Base-by-base conservation (phyloP, 2,113 vertebrate species). In the Cyprinodon brontotheroides region DNA sequence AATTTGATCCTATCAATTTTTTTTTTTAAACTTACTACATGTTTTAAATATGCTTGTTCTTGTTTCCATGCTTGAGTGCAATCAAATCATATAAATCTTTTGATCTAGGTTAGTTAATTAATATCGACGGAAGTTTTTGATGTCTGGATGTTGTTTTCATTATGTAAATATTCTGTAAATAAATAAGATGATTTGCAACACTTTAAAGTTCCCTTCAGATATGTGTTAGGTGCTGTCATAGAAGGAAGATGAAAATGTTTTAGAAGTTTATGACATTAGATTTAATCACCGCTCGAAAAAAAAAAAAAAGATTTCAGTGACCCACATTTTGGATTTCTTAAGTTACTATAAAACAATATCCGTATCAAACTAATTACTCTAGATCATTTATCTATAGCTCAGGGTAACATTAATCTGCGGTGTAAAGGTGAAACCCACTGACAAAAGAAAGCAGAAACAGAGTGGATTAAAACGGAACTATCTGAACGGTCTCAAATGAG, bases 261-360 rank as follows among this genome's bases (percentile, higher is more conserved):
- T 70, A 20, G 38, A 86, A 68, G 37, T 72, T 77, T 67, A 87
- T 78, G 78, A 72, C 47, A 40, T 36, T 36, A 53, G 50, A 73
- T 36, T 71, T 77, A 81, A 79, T 86, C 43, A 39, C 62, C 67
- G 41, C 57, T 20, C 13, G 74, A 74, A 81, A 41, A 22, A 29
- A 29, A 29, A 29, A 29, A 48, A 68, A 47, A 60, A 48, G 65
- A 74, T 68, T 74, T 81, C 38, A 43, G 69, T 0, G 17, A 75
- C 81, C 15, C 48, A 53, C 15, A 20, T 14, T 17, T 29, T 29
- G 29, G 29, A 29, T 29, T 53, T 17, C 64, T 65, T 57, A 59
- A 75, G 62, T 70, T 77, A 63, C 74, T 77, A 72, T 86, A 83
- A 76, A 80, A 90, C 86, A 86, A 82, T 68, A 86, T 86, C 90